These are phyloP conservation scores for Pristionchus mayeri DNA, from an alignment of 2,888 invertebrate genomes.

Conservation along the genomic window DNA sequence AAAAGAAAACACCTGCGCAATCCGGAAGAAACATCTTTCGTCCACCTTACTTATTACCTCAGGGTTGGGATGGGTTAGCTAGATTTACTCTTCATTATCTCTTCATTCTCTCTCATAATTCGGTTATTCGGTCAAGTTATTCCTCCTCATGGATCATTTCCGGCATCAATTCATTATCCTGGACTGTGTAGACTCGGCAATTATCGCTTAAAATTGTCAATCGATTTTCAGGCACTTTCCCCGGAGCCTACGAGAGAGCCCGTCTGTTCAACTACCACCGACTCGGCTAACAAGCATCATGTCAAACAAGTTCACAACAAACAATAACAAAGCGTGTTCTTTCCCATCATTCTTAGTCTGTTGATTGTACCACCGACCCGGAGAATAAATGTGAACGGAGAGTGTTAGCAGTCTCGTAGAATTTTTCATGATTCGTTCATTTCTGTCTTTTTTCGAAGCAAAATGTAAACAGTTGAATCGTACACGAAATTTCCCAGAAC, in stretches of 20 bases:
- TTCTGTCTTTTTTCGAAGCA: too few relatives aligned
- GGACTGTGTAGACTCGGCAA: not conserved
- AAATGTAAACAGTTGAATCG: too few relatives aligned
- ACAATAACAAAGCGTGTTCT: slow-evolving; percentile 4
- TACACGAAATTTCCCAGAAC: too few relatives aligned
- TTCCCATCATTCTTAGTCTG: not conserved
- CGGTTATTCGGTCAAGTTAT: not conserved
- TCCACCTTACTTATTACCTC: not conserved
- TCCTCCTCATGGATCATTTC: not conserved
- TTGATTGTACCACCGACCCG: not conserved
- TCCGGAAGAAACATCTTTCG: too few relatives aligned
- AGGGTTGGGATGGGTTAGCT: too few relatives aligned
- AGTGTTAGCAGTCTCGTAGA: not conserved
- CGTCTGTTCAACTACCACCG: slow-evolving; percentile 51
- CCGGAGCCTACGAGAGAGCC: slow-evolving; percentile 30
- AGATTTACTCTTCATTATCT: not conserved
- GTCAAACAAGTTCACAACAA: not conserved
- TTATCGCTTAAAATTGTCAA: not conserved
- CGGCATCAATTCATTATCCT: too few relatives aligned
- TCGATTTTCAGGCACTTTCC: slow-evolving; percentile 22
- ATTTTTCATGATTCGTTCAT: too few relatives aligned
- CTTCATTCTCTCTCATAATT: not conserved
- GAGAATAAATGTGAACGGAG: slow-evolving; percentile 43
- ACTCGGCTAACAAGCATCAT: slow-evolving; percentile 36
- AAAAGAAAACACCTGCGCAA: too few relatives aligned